Evolutionary conservation across 2,888 invertebrate species (phyloP).

Genomic region (Rugalucina vietnamica): DNA sequence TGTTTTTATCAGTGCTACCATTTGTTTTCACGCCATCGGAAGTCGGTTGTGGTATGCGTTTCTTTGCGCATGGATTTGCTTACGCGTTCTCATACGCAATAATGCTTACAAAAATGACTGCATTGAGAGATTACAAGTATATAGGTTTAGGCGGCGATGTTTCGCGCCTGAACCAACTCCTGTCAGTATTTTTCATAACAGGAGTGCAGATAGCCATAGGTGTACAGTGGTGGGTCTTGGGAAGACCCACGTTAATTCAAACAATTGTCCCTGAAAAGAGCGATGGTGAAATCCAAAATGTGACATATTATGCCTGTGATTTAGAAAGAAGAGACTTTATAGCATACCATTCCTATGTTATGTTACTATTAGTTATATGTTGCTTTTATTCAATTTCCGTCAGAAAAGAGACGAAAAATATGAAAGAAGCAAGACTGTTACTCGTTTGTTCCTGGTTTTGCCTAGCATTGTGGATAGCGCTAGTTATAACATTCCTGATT

Average conservation of each 20-base stretch:
- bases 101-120: slow-evolving; percentile 95
- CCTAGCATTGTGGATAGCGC: slow-evolving; percentile 87
- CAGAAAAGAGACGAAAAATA: slow-evolving; percentile 93
- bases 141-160: slow-evolving; percentile 94
- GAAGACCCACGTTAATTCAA: slow-evolving; percentile 68
- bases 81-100: slow-evolving; percentile 94
- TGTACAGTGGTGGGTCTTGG: slow-evolving; percentile 82
- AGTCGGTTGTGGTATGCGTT: slow-evolving; percentile 83
- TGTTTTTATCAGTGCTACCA: slow-evolving; percentile 83
- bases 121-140: slow-evolving; percentile 92
- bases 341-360: slow-evolving; percentile 91
- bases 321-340: slow-evolving; percentile 83
- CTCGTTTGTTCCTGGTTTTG: slow-evolving; percentile 93
- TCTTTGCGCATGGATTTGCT: slow-evolving; percentile 83
- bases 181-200: slow-evolving; percentile 94
- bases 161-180: slow-evolving; percentile 88
- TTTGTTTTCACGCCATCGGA: slow-evolving; percentile 83
- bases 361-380: slow-evolving; percentile 92
- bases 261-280: slow-evolving; percentile 30
- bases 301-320: slow-evolving; percentile 69
- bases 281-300: slow-evolving; percentile 47
- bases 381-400: slow-evolving; percentile 93
- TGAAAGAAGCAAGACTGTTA: slow-evolving; percentile 95
- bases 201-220: slow-evolving; percentile 87
- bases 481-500: slow-evolving; percentile 87